Evolutionary conservation across 2,113 vertebrate species (phyloP).

Genomic region (Embiotoca jacksoni): DNA sequence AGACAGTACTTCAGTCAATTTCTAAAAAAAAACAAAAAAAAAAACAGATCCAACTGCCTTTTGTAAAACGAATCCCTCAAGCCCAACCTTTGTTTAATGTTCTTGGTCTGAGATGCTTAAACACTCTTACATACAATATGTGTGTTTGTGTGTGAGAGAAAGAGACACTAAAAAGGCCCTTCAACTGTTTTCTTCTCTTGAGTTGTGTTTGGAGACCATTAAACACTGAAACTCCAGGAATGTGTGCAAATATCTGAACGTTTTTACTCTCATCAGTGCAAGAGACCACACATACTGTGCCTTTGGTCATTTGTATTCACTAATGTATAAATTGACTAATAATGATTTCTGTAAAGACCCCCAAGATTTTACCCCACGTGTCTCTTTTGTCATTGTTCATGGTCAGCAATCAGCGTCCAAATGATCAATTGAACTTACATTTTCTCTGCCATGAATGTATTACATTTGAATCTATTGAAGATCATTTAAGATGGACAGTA

Average conservation of each 20-base stretch:
- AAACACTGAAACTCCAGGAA: neutral
- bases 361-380: constrained; percentile 2
- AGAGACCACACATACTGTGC: constrained; percentile 1
- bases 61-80: too few species aligned
- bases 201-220: neutral
- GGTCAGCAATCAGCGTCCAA: constrained; percentile 7
- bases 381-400: constrained; percentile 26
- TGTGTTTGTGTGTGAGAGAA: too few species aligned
- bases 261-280: neutral
- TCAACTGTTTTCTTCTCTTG: too few species aligned
- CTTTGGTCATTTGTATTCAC: constrained; percentile 25
- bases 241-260: neutral
- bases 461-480: constrained; percentile 14
- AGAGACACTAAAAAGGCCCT: too few species aligned
- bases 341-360: constrained; percentile 26
- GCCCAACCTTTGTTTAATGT: too few species aligned
- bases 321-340: constrained; percentile 32
- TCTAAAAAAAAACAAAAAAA: too few species aligned
- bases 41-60: too few species aligned
- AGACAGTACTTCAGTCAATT: too few species aligned
- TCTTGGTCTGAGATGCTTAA: too few species aligned
- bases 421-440: neutral
- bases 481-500: neutral
- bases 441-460: neutral
- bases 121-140: too few species aligned